Conservation (phyloP, 2,888 invertebrate species). For the Trichopria drosophilae region DNA sequence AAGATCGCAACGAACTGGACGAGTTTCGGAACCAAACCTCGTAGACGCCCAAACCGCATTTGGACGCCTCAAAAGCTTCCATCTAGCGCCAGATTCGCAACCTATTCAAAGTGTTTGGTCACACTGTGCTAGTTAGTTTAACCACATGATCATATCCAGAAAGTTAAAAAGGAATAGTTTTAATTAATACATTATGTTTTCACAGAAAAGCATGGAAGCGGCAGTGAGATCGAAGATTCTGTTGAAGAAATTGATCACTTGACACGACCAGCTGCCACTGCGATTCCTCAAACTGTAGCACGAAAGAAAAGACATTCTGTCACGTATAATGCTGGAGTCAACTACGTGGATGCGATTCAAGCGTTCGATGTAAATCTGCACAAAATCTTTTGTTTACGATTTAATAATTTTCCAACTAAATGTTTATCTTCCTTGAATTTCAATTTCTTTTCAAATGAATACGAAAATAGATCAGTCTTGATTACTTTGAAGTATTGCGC, state of each 20-base stretch:
- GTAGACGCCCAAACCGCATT: conserved; percentile 49
- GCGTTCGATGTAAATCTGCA: conserved; percentile 53
- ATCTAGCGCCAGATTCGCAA: conserved; percentile 45
- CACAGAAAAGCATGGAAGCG: too few relatives aligned
- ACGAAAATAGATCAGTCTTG: not conserved
- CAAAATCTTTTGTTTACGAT: too few relatives aligned
- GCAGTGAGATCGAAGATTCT: conserved; percentile 11
- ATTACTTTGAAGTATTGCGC: not conserved
- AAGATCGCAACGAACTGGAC: conserved; percentile 28
- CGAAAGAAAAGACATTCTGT: conserved; percentile 39
- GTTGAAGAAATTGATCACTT: conserved; percentile 51
- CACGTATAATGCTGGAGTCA: conserved; percentile 42
- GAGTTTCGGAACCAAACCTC: conserved; percentile 40
- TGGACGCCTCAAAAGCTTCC: conserved; percentile 49
- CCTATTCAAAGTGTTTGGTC: conserved; percentile 47
- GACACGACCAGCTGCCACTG: conserved; percentile 38
- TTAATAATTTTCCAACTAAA: too few relatives aligned
- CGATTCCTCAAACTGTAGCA: not conserved
- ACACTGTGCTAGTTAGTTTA: conserved; percentile 49
- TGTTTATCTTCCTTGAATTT: too few relatives aligned
- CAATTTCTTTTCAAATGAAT: too few relatives aligned
- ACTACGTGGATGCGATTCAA: conserved; percentile 56
- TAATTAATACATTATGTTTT: not conserved
- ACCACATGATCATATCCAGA: too few relatives aligned
- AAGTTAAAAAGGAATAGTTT: too few relatives aligned